Evolutionary conservation across 2,797 vertebrate genomes (phyloP).

Genomic region (Carapus acus): DNA sequence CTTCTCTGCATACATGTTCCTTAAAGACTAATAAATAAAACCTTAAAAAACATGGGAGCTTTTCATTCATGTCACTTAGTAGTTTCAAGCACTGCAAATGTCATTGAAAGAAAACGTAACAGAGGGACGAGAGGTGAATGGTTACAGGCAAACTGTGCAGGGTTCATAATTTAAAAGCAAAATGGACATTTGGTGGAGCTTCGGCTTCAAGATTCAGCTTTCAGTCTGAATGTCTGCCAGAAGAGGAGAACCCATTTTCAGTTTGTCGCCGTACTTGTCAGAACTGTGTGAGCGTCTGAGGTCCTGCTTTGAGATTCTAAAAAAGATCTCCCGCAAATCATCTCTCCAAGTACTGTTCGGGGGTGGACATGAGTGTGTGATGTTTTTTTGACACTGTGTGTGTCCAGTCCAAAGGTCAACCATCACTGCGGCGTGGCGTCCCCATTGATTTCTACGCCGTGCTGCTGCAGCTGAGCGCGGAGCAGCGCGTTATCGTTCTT

Average conservation of each 20-base stretch:
- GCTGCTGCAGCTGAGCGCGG: constrained; percentile 87
- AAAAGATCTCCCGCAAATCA: not conserved
- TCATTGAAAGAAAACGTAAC: constrained; percentile 3
- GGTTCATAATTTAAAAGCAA: constrained; percentile 52
- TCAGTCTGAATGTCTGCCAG: constrained; percentile 5
- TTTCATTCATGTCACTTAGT: constrained; percentile 50
- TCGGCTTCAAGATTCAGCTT: constrained; percentile 32
- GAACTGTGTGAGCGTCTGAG: constrained; percentile 18
- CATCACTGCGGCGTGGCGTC: constrained; percentile 77
- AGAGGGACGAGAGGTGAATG: constrained; percentile 35
- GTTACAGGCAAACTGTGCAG: constrained; percentile 28
- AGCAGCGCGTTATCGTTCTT: constrained; percentile 90
- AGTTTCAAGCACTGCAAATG: constrained; percentile 53
- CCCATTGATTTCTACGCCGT: constrained; percentile 83
- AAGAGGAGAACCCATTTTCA: constrained; percentile 17
- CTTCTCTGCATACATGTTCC: constrained; percentile 29
- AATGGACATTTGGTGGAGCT: constrained; percentile 47
- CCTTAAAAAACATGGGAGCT: constrained; percentile 23
- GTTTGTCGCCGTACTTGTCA: constrained; percentile 32
- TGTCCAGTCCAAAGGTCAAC: constrained; percentile 17
- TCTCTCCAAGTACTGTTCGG: constrained; percentile 27
- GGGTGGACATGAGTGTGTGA: constrained; percentile 26
- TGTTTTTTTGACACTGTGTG: constrained; percentile 19
- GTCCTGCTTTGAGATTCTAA: constrained; percentile 26
- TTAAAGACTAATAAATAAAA: constrained; percentile 67